These are phyloP conservation scores for Trichosurus vulpecula DNA, from an alignment of 2,797 vertebrate genomes.

Conservation along the genomic window DNA sequence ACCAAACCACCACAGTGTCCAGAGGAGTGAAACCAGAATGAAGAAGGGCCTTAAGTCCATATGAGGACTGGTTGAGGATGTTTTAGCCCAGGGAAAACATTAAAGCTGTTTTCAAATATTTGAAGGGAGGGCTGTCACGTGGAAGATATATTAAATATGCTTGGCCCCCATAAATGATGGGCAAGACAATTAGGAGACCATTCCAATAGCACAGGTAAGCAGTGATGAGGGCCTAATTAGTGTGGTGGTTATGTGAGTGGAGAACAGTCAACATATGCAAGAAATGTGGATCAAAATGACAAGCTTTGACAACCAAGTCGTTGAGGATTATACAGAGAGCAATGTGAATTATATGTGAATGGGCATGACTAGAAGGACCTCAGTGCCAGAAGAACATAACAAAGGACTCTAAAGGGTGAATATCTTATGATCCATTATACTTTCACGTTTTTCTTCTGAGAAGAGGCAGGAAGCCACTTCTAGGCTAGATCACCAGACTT, in stretches of 20 bases:
- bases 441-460: background rate
- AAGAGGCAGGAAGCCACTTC: background rate
- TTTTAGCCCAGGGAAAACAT: background rate
- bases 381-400: background rate
- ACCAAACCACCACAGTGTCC: background rate
- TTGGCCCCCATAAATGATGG: background rate
- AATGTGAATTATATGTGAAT: background rate
- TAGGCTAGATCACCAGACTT: background rate
- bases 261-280: background rate
- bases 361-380: background rate
- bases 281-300: background rate
- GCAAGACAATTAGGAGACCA: background rate
- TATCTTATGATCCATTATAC: background rate
- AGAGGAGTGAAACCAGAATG: background rate
- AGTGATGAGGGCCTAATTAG: background rate
- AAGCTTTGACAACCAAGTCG: background rate
- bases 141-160: background rate
- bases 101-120: background rate
- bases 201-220: background rate
- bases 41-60: background rate
- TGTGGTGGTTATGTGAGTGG: background rate
- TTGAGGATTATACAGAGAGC: background rate
- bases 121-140: background rate
- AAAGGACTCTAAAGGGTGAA: background rate
- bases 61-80: background rate